These are phyloP conservation scores for Caenorhabditis zanzibari DNA, from an alignment of 2,888 invertebrate genomes.

Conservation along the genomic window DNA sequence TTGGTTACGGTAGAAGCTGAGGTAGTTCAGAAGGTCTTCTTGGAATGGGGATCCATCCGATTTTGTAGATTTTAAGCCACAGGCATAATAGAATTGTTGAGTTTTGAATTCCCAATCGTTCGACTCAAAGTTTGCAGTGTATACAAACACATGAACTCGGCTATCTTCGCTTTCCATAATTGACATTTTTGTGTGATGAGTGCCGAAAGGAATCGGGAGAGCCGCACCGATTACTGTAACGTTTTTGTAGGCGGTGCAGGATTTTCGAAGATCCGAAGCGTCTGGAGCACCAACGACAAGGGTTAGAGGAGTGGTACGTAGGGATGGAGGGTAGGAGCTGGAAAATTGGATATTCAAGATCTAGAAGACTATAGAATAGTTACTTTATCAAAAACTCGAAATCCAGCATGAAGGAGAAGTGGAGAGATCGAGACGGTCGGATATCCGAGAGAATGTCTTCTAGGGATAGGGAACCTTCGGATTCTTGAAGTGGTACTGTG, in stretches of 20 bases:
- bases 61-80: slow-evolving; percentile 16
- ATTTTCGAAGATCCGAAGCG: background rate
- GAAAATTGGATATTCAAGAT: background rate
- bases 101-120: slow-evolving; percentile 79
- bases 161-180: slow-evolving; percentile 70
- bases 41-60: slow-evolving; percentile 36
- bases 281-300: slow-evolving; percentile 58
- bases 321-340: slow-evolving; percentile 50
- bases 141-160: slow-evolving; percentile 76
- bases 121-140: slow-evolving; percentile 76
- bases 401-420: slow-evolving; percentile 78
- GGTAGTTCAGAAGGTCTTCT: slow-evolving; percentile 65
- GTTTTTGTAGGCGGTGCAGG: slow-evolving; percentile 19
- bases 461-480: slow-evolving; percentile 32
- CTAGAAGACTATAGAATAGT: too few relatives aligned
- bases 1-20: slow-evolving; percentile 22
- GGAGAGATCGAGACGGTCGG: slow-evolving; percentile 74
- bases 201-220: slow-evolving; percentile 76
- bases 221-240: slow-evolving; percentile 62
- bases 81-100: slow-evolving; percentile 76
- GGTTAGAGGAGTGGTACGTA: slow-evolving; percentile 51
- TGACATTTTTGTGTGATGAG: slow-evolving; percentile 80
- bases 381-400: slow-evolving; percentile 68
- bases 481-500: slow-evolving; percentile 29
- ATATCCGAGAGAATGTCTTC: slow-evolving; percentile 70